Conservation (phyloP, 2,888 invertebrate genomes). For the Theretra japonica region DNA sequence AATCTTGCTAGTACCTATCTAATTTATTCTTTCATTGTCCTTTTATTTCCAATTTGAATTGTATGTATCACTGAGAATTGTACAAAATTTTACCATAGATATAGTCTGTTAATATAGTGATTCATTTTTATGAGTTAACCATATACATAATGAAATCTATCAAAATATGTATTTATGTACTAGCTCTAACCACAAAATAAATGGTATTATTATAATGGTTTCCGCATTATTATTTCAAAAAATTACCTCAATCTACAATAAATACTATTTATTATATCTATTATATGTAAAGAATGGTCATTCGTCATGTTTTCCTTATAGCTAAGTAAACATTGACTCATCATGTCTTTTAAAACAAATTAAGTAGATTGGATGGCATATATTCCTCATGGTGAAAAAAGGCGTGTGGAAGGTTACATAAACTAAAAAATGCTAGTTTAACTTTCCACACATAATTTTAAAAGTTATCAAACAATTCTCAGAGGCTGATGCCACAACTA, state of each 20-base stretch:
- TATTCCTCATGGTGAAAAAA: too few relatives aligned
- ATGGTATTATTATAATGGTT: constrained; percentile 68
- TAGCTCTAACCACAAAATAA: constrained; percentile 80
- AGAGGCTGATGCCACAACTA: too few relatives aligned
- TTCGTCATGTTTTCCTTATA: too few relatives aligned
- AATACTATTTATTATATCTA: too few relatives aligned
- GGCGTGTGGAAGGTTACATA: too few relatives aligned
- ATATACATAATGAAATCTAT: constrained; percentile 68
- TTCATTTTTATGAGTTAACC: constrained; percentile 74
- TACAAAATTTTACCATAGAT: constrained; percentile 75
- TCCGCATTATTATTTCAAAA: constrained; percentile 33
- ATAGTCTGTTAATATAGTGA: constrained; percentile 66
- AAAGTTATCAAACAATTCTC: too few relatives aligned
- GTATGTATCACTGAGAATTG: constrained; percentile 61
- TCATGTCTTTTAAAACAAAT: too few relatives aligned
- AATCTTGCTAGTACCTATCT: constrained; percentile 63
- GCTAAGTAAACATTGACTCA: too few relatives aligned
- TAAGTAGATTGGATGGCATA: too few relatives aligned
- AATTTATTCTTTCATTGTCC: constrained; percentile 60
- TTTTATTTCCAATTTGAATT: constrained; percentile 46
- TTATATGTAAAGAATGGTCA: too few relatives aligned
- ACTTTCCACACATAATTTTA: too few relatives aligned
- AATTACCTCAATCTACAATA: neutral
- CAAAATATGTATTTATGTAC: constrained; percentile 76
- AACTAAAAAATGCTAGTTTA: too few relatives aligned